A percentile compares a stretch with the other conserved stretches of the same genome.
phyloP scores from a whole-genome alignment of 1,140 invertebrate species.

The Galendromus occidentalis region DNA sequence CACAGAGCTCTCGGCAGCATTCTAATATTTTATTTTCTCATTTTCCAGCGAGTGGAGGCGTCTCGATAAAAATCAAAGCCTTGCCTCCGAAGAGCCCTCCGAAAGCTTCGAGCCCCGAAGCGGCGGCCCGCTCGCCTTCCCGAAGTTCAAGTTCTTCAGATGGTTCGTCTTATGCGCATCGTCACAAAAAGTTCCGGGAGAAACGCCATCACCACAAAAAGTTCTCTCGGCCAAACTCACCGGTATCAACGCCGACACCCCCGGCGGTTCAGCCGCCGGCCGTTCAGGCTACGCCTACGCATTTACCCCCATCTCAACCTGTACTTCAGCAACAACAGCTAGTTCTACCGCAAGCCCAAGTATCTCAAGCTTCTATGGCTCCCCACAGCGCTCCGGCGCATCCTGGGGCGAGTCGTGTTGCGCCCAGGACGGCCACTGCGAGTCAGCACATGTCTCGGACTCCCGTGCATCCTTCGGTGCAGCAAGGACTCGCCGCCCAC shows the following conservation, averaged over 20 bases:
- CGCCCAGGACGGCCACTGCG: too few relatives aligned
- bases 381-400: too few relatives aligned
- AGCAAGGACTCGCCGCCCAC: too few relatives aligned
- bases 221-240: constrained; percentile 6
- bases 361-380: too few relatives aligned
- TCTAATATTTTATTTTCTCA: not conserved
- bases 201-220: constrained; percentile 5
- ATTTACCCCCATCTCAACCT: too few relatives aligned
- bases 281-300: too few relatives aligned
- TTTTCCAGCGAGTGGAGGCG: not conserved
- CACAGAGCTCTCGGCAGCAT: too few relatives aligned
- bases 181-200: constrained; percentile 8
- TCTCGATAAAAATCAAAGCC: constrained; percentile 1
- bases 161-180: constrained; percentile 7
- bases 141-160: constrained; percentile 8
- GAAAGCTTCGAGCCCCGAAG: not conserved
- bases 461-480: too few relatives aligned
- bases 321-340: too few relatives aligned
- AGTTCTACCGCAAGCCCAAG: too few relatives aligned
- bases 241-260: constrained; percentile 6
- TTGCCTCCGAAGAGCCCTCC: not conserved
- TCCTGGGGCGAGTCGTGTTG: too few relatives aligned
- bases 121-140: not conserved
- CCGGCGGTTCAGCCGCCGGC: not conserved
- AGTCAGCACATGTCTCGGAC: too few relatives aligned